Base-by-base conservation (phyloP, 2,888 invertebrate genomes). In the Lasius fuliginosus region DNA sequence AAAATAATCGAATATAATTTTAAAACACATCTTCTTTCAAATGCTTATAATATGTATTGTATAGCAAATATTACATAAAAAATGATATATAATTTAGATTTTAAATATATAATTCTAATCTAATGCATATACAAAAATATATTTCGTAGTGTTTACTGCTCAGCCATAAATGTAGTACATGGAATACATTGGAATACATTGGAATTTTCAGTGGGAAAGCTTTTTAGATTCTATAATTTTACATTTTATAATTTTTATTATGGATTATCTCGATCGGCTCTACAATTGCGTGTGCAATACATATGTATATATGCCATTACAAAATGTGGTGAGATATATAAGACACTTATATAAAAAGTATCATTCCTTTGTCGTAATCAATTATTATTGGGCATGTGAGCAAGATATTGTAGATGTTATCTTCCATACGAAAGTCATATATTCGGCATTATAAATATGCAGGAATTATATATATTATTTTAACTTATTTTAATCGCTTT, bases 271-370 rank as follows among this genome's bases (percentile, higher is more conserved):
- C 23, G 73, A 87, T 86, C 23, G 81, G 62, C 62, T 65, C 56
- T 83, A 84, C 18, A 65, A 11, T 49, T 62, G n/a, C n/a, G n/a
- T 49, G 49, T 49, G 76, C 60, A 75, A 85, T 74, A 65, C 36
- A 15, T 67, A 30, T 71, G 33, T n/a, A 40, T 30, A 27, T 46
- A 27, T 67, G 68, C 71, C 65, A 58, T 58, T 77, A 56, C 49
- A 33, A 62, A 79, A 86, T 86, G 84, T 84, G 77, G 85, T 85
- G 83, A 83, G 74, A 85, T 87, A 85, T 82, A 84, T 68, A 71
- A 76, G 9, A 53, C 18, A 68, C 71, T 4, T 82, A 42, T 75
- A 84, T 33, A 30, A 68, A 69, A 76, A 42, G 49, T 77, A 81
- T 53, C 64, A 53, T 79, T 73, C 84, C 67, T 83, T 85, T 68